Percentiles rank a stretch among this genome's conserved stretches.
Evolutionary conservation across 2,888 invertebrate species (phyloP).

Genomic region (Acanthosepion esculentum): DNA sequence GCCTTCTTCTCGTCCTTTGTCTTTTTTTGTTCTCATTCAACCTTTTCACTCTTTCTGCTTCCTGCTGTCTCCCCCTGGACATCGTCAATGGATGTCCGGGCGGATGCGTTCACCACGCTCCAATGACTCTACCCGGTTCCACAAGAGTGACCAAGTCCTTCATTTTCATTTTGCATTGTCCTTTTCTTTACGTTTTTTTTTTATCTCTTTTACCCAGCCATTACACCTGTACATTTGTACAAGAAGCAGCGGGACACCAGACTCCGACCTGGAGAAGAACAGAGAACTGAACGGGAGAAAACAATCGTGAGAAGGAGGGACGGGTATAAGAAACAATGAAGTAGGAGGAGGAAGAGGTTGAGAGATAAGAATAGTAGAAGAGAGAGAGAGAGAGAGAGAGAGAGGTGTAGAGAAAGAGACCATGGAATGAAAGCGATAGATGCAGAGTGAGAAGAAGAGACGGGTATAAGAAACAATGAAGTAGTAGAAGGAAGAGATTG

Average conservation of each 20-base stretch:
- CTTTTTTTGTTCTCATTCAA: not conserved
- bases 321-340: not conserved
- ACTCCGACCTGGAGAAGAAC: not conserved
- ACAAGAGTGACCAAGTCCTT: not conserved
- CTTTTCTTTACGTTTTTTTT: not conserved
- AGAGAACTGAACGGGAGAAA: not conserved
- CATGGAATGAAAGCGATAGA: too few species aligned
- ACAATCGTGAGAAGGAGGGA: not conserved
- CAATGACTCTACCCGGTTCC: not conserved
- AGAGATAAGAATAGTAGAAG: too few species aligned
- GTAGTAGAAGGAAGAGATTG: not conserved
- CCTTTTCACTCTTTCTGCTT: not conserved
- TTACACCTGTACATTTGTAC: not conserved
- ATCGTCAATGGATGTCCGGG: constrained; percentile 33
- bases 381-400: too few species aligned
- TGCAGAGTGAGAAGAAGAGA: not conserved
- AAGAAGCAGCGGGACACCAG: not conserved
- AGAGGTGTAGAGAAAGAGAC: too few species aligned
- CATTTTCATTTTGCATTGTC: not conserved
- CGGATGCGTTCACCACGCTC: not conserved
- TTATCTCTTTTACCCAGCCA: constrained; percentile 6
- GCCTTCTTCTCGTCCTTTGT: not conserved
- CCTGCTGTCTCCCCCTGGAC: not conserved
- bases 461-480: not conserved
- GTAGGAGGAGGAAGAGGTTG: not conserved